Evolutionary conservation across 1,140 invertebrate species (phyloP).

Genomic region (Bicyclus anynana): DNA sequence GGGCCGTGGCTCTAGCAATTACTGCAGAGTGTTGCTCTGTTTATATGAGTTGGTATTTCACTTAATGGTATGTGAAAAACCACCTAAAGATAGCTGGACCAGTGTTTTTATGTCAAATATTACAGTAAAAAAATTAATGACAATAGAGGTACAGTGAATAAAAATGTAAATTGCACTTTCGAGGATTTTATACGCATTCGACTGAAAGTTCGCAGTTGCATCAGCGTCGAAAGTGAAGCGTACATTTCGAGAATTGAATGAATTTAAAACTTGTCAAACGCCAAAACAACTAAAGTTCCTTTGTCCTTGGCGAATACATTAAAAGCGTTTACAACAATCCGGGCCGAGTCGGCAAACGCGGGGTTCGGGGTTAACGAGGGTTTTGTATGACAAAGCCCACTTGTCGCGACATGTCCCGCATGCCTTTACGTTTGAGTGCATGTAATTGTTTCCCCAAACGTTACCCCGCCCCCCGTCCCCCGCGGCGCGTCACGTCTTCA

Average conservation of each 20-base stretch:
- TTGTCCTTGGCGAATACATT: neutral
- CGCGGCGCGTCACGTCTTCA: no score
- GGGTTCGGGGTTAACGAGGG: neutral
- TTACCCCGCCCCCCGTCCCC: neutral
- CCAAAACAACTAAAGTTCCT: neutral
- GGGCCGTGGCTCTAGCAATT: no score
- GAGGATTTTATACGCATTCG: no score
- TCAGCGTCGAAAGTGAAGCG: neutral
- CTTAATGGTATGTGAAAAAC: no score
- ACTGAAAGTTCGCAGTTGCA: no score
- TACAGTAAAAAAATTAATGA: no score
- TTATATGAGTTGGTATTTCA: no score
- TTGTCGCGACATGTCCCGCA: conserved; percentile 1
- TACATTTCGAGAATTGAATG: neutral
- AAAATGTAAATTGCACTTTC: no score
- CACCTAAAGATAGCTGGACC: no score
- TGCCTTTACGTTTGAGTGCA: conserved; percentile 2
- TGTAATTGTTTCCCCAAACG: conserved; percentile 5
- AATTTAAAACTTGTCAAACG: neutral
- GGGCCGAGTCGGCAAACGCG: neutral
- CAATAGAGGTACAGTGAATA: no score
- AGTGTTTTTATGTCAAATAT: no score
- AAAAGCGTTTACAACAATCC: conserved; percentile 1
- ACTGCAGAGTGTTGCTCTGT: no score
- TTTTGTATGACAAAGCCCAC: conserved; percentile 1